Percentiles rank a stretch among this genome's conserved stretches.
These are phyloP conservation scores for Psephotus haematonotus DNA, from an alignment of 2,113 vertebrate genomes.

Conservation along the genomic window DNA sequence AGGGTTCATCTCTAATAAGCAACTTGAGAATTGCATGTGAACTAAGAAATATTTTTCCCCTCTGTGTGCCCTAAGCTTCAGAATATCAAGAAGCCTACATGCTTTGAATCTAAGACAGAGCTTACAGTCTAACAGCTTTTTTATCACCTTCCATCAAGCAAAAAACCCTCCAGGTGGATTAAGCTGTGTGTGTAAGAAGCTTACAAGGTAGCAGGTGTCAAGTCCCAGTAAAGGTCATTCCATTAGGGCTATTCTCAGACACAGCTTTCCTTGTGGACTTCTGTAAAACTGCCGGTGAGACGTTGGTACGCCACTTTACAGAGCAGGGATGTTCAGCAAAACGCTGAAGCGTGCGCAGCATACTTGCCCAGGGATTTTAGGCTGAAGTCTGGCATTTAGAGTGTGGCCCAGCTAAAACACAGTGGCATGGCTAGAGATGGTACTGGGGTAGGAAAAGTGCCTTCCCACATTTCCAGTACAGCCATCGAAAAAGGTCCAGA, in stretches of 20 bases:
- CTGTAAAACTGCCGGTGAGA: constrained; percentile 23
- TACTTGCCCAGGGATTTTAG: constrained; percentile 30
- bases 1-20: constrained; percentile 71
- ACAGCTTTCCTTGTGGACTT: constrained; percentile 63
- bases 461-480: not conserved
- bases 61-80: constrained; percentile 54
- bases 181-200: constrained; percentile 72
- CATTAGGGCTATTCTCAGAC: constrained; percentile 64
- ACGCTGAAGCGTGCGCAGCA: not conserved
- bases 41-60: constrained; percentile 66
- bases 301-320: not conserved
- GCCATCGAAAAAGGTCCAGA: not conserved
- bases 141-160: constrained; percentile 74
- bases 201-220: constrained; percentile 75
- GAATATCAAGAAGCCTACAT: constrained; percentile 67
- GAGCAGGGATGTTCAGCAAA: constrained; percentile 30
- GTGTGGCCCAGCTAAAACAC: not conserved
- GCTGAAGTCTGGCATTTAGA: not conserved
- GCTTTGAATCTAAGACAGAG: constrained; percentile 72
- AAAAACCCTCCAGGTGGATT: constrained; percentile 78
- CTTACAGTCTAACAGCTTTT: constrained; percentile 69
- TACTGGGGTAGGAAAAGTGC: not conserved
- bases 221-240: constrained; percentile 73
- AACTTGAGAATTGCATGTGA: constrained; percentile 68
- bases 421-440: not conserved